Evolutionary conservation across 2,113 vertebrate genomes (phyloP), one percentile per base, ranked within the genome.

Genomic region (Melanerpes formicivorus): DNA sequence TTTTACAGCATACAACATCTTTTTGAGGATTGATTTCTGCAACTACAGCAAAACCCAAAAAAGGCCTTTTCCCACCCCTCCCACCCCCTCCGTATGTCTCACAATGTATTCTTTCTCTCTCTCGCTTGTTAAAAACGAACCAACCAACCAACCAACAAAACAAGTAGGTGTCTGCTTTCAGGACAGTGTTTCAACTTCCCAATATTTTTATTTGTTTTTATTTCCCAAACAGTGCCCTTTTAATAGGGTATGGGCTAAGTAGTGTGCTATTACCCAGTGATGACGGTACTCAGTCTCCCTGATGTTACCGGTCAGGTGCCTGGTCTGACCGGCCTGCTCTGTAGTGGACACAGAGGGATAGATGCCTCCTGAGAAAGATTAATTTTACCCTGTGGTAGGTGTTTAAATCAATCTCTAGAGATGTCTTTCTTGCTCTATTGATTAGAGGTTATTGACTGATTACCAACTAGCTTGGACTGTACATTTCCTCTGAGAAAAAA

Each of bases 271-370:
- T 69, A 21, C 11, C 10, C 26, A 66, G 4, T 50, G 37, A 22
- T 46, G 52, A 34, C 74, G 32, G 8, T 15, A 18, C 15, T 69
- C 37, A 11, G 32, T 64, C 44, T 72, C 18, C 8, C 66, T 59
- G 4, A 9, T 25, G 14, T 50, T 56, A 67, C 42, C 32, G 50
- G 6, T 34, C 50, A 58, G 37, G 30, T 50, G 23, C 29, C 55
- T 78, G 34, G 8, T 72, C n/a, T 76, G 23, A 55, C 46, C 0
- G 0, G 17, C 7, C 5, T 3, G 3, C 7, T 84, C 50, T 87
- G 54, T 19, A 69, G 50, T 44, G 19, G 9, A 40, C 29, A n/a
- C 4, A 59, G 34, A 42, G 9, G 18, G 29, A 37, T 29, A 26
- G 11, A 3, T 60, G 6, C 25, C 44, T 75, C 26, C 22, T 52